Percentiles rank a stretch among this genome's conserved stretches.
Evolutionary conservation across 2,113 vertebrate genomes (phyloP).

Genomic region (Leucopsar rothschildi): DNA sequence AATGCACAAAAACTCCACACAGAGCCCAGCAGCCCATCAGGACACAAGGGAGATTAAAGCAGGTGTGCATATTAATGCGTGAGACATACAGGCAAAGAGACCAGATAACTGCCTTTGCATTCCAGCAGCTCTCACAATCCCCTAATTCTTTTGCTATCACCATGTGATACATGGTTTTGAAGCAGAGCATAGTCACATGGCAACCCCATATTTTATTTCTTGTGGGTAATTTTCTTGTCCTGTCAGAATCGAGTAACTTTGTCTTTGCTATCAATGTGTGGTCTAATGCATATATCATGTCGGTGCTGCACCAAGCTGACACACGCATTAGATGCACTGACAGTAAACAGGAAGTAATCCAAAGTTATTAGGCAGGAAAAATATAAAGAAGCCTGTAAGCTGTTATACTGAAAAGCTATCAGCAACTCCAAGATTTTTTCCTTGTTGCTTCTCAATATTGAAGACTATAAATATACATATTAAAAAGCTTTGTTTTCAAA

Average conservation of each 20-base stretch:
- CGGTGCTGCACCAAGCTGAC: constrained; percentile 17
- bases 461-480: neutral
- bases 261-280: constrained; percentile 38
- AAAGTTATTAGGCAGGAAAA: constrained; percentile 20
- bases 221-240: constrained; percentile 49
- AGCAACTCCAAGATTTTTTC: neutral
- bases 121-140: neutral
- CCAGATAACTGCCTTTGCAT: neutral
- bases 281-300: constrained; percentile 54
- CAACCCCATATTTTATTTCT: constrained; percentile 33
- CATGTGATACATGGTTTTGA: neutral
- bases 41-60: neutral
- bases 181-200: neutral
- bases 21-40: neutral
- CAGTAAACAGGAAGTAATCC: constrained; percentile 52
- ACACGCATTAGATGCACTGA: constrained; percentile 2
- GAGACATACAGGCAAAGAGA: neutral
- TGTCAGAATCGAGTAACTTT: constrained; percentile 43
- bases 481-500: constrained; percentile 39
- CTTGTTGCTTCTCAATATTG: neutral
- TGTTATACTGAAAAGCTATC: neutral
- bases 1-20: neutral
- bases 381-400: neutral
- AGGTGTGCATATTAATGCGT: neutral
- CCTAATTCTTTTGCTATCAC: neutral